Base-by-base conservation (phyloP, 1,140 invertebrate species). In the Pogonognathellus flavescens region DNA sequence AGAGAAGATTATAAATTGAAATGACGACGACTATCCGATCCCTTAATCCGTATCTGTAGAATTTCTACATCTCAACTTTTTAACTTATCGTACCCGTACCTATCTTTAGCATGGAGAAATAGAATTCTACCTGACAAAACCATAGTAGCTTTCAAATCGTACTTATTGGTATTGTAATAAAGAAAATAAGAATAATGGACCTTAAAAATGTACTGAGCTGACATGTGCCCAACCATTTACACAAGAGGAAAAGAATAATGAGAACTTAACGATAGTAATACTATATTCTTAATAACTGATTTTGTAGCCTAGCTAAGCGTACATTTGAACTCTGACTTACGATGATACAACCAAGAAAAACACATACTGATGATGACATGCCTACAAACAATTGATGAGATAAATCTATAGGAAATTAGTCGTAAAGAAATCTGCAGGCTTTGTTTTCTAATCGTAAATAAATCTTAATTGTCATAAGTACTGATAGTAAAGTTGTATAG, bases 161-260 rank as follows among this genome's bases (percentile, higher is more conserved):
- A 70, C 10, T 60, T 66, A 66, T 20, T 66, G 31, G 16, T 76
- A 31, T 76, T 76, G 41, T 76, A 76, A 76, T 76, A 76, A 76
- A 76, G 41, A 76, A 76, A 76, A 49, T 76, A 76, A 76, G 49
- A 76, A 76, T 76, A 76, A 50, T 76, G 70, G 70, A 76, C 70
- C 70, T 76, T 76, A 76, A 76, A 72, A 76, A 76, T 76, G 70
- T 76, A 76, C 70, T 76, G 70, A 76, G 70, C 70, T 76, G 70
- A 76, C 41, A 76, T 76, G 70, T 76, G 70, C 70, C 70, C 70
- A 76, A 76, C 70, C 70, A 76, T 76, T 76, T 76, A 25, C 70
- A 76, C 31, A 50, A 76, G 70, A 76, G 70, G 16, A 50, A 76
- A 57, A 57, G 53, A 57, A 57, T 14, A 57, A 57, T 57, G 53